A percentile compares a stretch with the other conserved stretches of the same genome.
phyloP scores from a whole-genome alignment of 2,888 invertebrate genomes.

The Drosophila formosana region DNA sequence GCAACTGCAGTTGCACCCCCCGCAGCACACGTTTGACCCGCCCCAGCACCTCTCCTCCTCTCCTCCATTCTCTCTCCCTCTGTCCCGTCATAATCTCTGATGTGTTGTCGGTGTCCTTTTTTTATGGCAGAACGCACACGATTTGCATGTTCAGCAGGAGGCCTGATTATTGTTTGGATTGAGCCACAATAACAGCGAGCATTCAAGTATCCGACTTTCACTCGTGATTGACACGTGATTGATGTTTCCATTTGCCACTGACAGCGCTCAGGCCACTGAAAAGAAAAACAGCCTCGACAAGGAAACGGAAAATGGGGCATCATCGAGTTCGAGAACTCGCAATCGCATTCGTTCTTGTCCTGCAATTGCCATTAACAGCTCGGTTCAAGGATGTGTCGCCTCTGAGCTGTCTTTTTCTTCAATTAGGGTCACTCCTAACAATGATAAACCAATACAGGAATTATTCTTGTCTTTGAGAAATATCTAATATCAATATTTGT shows the following conservation, averaged over 20 bases:
- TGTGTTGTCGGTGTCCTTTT: conserved; percentile 39
- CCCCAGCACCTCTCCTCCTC: conserved; percentile 54
- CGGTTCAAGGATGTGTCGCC: conserved; percentile 2
- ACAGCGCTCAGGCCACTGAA: conserved; percentile 37
- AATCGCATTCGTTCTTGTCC: not conserved
- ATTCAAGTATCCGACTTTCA: conserved; percentile 71
- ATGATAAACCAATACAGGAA: not conserved
- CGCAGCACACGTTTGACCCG: conserved; percentile 66
- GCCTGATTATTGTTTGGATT: conserved; percentile 54
- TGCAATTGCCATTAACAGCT: conserved; percentile 31
- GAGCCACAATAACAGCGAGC: conserved; percentile 30
- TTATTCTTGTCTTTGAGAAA: not conserved
- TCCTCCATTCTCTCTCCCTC: not conserved
- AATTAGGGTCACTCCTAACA: not conserved
- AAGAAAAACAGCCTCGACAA: conserved; percentile 1
- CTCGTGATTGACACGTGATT: conserved; percentile 84
- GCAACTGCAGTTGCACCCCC: conserved; percentile 24
- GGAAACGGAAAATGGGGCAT: conserved; percentile 27
- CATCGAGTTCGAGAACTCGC: not conserved
- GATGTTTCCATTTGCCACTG: conserved; percentile 76
- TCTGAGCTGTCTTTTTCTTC: not conserved
- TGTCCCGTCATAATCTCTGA: conserved; percentile 10
- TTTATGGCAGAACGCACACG: conserved; percentile 67
- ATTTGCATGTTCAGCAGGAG: conserved; percentile 72
- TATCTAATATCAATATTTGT: not conserved